A percentile compares a stretch with the other conserved stretches of the same genome.
Evolutionary conservation across 2,113 vertebrate genomes (phyloP).

Genomic region (Aythya baeri): DNA sequence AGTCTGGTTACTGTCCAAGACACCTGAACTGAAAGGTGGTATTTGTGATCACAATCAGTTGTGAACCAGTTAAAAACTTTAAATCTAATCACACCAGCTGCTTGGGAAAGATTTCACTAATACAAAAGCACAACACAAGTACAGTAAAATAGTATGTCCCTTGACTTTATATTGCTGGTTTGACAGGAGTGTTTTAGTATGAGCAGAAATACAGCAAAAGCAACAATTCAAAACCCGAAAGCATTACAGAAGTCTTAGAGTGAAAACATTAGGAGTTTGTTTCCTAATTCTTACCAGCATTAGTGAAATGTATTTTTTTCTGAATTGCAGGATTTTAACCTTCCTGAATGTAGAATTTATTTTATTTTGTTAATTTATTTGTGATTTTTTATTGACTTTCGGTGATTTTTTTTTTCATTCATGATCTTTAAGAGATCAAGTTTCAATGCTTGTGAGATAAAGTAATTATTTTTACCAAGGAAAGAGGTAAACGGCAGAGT

Average conservation of each 20-base stretch:
- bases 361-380: background rate
- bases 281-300: background rate
- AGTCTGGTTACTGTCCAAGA: background rate
- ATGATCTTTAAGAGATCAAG: background rate
- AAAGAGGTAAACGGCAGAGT: conserved; percentile 2
- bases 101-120: background rate
- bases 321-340: background rate
- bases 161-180: background rate
- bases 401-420: background rate
- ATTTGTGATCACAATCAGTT: background rate
- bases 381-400: background rate
- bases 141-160: background rate
- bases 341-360: background rate
- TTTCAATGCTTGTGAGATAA: background rate
- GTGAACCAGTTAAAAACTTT: background rate
- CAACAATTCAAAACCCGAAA: background rate
- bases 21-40: background rate
- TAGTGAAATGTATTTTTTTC: conserved; percentile 21
- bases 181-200: background rate
- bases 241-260: background rate
- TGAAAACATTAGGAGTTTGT: background rate
- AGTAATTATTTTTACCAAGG: conserved; percentile 44
- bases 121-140: background rate
- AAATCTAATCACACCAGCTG: background rate
- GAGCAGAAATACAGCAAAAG: background rate